Conservation (phyloP, 2,113 vertebrate genomes). For the Daubentonia madagascariensis region DNA sequence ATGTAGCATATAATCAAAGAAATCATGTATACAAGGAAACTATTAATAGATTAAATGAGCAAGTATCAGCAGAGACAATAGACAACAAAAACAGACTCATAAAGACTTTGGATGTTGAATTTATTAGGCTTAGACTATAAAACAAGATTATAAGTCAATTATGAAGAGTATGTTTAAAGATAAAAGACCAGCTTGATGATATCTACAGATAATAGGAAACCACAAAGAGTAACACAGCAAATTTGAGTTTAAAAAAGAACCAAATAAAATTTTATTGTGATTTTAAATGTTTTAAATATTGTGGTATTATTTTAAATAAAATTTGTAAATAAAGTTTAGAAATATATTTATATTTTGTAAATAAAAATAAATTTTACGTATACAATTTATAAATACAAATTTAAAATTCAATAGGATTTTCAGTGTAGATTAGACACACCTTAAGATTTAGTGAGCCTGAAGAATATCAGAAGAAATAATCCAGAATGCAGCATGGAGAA, state of each 20-base stretch:
- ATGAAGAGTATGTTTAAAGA: neutral
- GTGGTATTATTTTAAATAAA: neutral
- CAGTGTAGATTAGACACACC: neutral
- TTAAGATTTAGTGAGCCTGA: neutral
- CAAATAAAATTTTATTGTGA: slow-evolving; percentile 22
- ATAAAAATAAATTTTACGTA: neutral
- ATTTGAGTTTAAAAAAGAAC: neutral
- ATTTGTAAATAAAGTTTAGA: neutral
- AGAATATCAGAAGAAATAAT: neutral
- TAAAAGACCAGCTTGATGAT: neutral
- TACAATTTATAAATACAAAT: neutral
- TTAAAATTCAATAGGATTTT: neutral
- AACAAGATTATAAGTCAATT: neutral
- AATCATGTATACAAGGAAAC: neutral
- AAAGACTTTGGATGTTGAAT: neutral
- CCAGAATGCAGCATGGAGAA: neutral
- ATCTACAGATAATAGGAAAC: neutral
- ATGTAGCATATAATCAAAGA: neutral
- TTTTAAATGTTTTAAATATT: neutral
- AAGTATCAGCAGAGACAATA: slow-evolving; percentile 2
- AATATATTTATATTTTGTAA: slow-evolving; percentile 1
- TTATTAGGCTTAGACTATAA: neutral
- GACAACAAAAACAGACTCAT: neutral
- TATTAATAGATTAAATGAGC: neutral
- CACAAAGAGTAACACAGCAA: neutral